A percentile compares a stretch with the other conserved stretches of the same genome.
Conservation (phyloP, 2,888 invertebrate genomes). For the Venustoraphidia nigricollis region DNA sequence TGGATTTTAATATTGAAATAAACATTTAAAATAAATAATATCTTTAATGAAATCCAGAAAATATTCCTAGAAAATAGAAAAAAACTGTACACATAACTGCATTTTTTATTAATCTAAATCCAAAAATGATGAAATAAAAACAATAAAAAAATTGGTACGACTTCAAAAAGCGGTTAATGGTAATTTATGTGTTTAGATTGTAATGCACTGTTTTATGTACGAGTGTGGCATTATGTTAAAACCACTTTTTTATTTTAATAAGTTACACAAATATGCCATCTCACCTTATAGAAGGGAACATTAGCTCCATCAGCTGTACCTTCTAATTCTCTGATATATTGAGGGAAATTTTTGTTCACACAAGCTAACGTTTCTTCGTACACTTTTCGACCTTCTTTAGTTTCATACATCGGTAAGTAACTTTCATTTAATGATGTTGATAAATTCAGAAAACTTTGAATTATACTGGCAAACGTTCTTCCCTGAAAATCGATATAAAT, state of each 20-base stretch:
- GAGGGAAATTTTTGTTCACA: slow-evolving; percentile 56
- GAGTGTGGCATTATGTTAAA: too few relatives aligned
- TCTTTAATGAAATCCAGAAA: too few relatives aligned
- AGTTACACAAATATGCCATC: background rate
- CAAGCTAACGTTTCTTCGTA: slow-evolving; percentile 60
- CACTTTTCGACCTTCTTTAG: slow-evolving; percentile 47
- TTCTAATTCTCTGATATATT: slow-evolving; percentile 67
- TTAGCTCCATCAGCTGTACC: slow-evolving; percentile 76
- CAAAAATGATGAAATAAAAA: too few relatives aligned
- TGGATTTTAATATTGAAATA: slow-evolving; percentile 1
- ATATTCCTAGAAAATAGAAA: too few relatives aligned
- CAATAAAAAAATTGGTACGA: too few relatives aligned
- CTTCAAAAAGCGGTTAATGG: too few relatives aligned
- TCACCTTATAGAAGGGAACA: slow-evolving; percentile 69
- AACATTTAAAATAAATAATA: too few relatives aligned
- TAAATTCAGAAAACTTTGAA: slow-evolving; percentile 47
- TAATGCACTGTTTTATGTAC: too few relatives aligned
- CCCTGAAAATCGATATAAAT: slow-evolving; percentile 39
- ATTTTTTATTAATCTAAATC: too few relatives aligned
- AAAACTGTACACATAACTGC: too few relatives aligned
- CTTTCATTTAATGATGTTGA: slow-evolving; percentile 46
- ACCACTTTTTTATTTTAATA: too few relatives aligned
- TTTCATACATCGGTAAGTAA: slow-evolving; percentile 56
- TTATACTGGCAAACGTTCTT: slow-evolving; percentile 56
- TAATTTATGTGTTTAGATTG: too few relatives aligned